A percentile compares a stretch with the other conserved stretches of the same genome.
These are phyloP conservation scores for Condylura cristata DNA, from an alignment of 2,113 vertebrate species.

Conservation along the genomic window DNA sequence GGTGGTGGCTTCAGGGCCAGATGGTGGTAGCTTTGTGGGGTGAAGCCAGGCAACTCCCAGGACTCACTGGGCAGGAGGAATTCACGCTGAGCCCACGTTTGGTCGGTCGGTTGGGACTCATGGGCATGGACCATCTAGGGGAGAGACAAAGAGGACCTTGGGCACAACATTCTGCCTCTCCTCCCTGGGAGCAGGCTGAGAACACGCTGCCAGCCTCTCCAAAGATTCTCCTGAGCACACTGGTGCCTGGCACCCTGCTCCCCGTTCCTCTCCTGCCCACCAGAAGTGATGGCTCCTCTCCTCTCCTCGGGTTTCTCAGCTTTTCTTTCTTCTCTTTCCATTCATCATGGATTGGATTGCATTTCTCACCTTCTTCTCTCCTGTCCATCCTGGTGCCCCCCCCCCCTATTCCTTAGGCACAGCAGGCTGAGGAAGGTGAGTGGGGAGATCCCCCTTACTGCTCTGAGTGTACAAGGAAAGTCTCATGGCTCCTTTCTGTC, in stretches of 20 bases:
- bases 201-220: not conserved
- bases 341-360: not conserved
- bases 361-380: not conserved
- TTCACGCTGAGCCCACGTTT: conserved; percentile 47
- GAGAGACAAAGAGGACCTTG: not conserved
- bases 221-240: not conserved
- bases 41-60: conserved; percentile 66
- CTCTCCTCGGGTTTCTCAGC: not conserved
- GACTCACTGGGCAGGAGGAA: conserved; percentile 24
- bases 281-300: not conserved
- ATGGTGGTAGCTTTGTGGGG: conserved; percentile 42
- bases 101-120: not conserved
- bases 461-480: not conserved
- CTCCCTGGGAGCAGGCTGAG: not conserved
- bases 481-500: not conserved
- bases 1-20: conserved; percentile 62
- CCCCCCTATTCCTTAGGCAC: not conserved
- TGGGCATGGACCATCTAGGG: conserved; percentile 45
- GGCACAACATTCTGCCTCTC: not conserved
- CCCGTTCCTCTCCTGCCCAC: accelerated
- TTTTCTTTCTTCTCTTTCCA: not conserved
- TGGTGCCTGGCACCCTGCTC: no score
- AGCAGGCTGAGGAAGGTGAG: no score
- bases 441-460: not conserved
- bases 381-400: not conserved